A percentile compares a stretch with the other conserved stretches of the same genome.
Conservation (phyloP, 2,888 invertebrate genomes). For the Torymus auratus region DNA sequence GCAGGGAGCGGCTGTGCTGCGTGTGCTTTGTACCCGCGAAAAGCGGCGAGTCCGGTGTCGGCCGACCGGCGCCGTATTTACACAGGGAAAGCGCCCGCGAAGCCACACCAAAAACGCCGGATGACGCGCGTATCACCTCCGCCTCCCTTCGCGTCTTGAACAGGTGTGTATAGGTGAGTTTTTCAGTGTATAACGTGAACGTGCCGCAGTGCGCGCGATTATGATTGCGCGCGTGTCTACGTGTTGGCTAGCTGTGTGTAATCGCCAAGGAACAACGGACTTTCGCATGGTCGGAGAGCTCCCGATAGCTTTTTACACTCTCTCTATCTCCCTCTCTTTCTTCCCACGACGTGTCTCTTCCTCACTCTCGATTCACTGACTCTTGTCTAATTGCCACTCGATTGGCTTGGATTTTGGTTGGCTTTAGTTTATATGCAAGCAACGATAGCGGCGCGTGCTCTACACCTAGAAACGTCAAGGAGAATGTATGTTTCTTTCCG, state of each 20-base stretch:
- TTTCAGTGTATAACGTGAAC: background rate
- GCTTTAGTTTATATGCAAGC: slow-evolving; percentile 25
- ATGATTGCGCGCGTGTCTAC: background rate
- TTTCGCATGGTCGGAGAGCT: slow-evolving; percentile 19
- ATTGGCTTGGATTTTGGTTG: background rate
- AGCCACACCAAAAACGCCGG: no score
- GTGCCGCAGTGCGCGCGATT: background rate
- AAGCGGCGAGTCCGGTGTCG: background rate
- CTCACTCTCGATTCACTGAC: slow-evolving; percentile 8
- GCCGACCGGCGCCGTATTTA: slow-evolving; percentile 36
- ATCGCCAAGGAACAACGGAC: slow-evolving; percentile 35
- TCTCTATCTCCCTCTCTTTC: background rate
- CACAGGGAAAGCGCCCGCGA: slow-evolving; percentile 42
- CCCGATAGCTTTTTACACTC: background rate
- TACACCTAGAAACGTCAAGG: slow-evolving; percentile 50
- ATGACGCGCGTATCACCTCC: background rate
- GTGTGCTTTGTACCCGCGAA: background rate
- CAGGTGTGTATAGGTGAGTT: background rate
- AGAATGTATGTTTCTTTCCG: slow-evolving; percentile 44
- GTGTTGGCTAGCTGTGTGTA: background rate
- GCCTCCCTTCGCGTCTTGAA: background rate
- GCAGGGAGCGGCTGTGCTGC: slow-evolving; percentile 1
- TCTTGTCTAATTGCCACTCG: background rate
- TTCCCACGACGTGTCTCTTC: background rate
- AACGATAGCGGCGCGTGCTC: slow-evolving; percentile 27